Evolutionary conservation across 2,113 vertebrate species (phyloP).

Genomic region (Agapornis roseicollis): DNA sequence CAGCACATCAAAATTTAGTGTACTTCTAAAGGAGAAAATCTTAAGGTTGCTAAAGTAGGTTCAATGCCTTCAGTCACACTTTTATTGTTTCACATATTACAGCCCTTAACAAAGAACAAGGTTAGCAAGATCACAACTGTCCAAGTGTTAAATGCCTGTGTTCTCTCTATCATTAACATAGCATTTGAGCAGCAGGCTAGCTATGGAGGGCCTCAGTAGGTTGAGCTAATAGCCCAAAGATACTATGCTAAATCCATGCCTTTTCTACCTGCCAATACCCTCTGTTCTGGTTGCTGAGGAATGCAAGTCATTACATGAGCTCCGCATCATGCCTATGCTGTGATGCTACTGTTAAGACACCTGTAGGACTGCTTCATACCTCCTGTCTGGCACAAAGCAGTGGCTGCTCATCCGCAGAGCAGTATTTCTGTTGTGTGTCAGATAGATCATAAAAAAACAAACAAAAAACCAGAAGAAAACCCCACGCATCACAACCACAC

Average conservation of each 20-base stretch:
- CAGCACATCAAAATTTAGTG: neutral
- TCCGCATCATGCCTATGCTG: neutral
- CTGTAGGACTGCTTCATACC: neutral
- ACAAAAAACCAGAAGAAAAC: neutral
- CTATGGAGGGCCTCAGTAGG: neutral
- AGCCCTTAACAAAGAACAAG: neutral
- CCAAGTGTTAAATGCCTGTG: neutral
- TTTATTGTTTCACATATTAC: neutral
- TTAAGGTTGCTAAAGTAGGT: neutral
- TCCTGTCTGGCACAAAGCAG: neutral
- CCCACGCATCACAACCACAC: neutral
- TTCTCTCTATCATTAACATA: neutral
- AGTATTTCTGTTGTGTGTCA: neutral
- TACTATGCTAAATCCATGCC: neutral
- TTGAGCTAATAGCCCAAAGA: neutral
- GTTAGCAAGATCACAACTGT: neutral
- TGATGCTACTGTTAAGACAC: neutral
- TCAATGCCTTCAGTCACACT: neutral
- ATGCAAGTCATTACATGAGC: rapidly evolving
- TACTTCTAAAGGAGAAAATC: neutral
- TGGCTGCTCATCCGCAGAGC: neutral
- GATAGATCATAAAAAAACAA: neutral
- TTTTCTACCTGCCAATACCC: neutral
- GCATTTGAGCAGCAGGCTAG: neutral
- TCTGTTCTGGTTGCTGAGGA: neutral